Evolutionary conservation across 64 coral and sea anemone species (phyloP), one percentile per base, ranked within the genome.

Genomic region (Orbicella faveolata): DNA sequence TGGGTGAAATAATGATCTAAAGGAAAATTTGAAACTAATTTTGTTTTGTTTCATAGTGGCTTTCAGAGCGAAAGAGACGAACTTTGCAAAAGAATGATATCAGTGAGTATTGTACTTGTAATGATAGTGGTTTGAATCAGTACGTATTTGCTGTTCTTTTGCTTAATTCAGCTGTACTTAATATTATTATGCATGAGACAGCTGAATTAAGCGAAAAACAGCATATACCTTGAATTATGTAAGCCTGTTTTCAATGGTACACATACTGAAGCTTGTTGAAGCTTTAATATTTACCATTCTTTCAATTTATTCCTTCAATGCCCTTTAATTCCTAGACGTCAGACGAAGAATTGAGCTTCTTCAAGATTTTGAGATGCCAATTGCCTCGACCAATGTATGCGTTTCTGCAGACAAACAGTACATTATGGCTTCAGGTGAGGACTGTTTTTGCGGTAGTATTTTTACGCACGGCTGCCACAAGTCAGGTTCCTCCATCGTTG

Each of bases 301-400:
- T 70, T 25, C 21, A 26, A 11, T 79, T 15, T 66, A 14, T 63
- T 73, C 77, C 73, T 48, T 48, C 44, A 9, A 59, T 69, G 48
- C 10, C 15, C 72, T 84, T 80, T 48, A 9, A 59, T 69, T 73
- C 17, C 19, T 76, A 98, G 96, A 95, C 90, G 81, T 98, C 7
- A 89, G 96, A 63, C 90, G 96, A 95, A 72, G 96, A 73, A 98
- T 98, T 79, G 96, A 98, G 82, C 93, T 98, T 75, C 90, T 98
- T 77, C 96, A 98, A 77, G 96, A 98, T 67, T 98, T 98, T 95
- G 96, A 98, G 66, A 98, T 98, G 96, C 96, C 96, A 72, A 95
- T 92, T 55, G 96, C 96, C 55, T 98, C 96, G 26, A 98, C 93
- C 20, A 90, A 90, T 90, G 93, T 98, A 23, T 52, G 80, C 54